These are phyloP conservation scores for Argynnis bischoffii DNA, from an alignment of 2,888 invertebrate species.

Conservation along the genomic window DNA sequence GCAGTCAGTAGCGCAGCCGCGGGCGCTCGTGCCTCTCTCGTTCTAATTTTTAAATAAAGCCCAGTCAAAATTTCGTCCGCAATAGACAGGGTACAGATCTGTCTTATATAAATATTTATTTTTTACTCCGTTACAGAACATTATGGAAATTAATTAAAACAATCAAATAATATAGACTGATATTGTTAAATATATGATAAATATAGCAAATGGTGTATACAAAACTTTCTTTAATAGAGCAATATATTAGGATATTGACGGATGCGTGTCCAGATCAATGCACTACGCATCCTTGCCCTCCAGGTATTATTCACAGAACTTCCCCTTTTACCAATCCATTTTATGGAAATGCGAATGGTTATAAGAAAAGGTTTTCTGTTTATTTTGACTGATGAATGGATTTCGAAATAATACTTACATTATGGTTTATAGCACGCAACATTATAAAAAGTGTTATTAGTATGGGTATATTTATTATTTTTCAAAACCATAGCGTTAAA, in stretches of 20 bases:
- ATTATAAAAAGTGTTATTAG: neutral
- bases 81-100: neutral
- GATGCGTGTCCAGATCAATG: slow-evolving; percentile 56
- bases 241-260: too few species aligned
- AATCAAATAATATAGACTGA: too few species aligned
- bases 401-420: slow-evolving; percentile 14
- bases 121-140: slow-evolving; percentile 43
- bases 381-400: slow-evolving; percentile 21
- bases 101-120: neutral
- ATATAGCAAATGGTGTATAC: too few species aligned
- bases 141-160: too few species aligned
- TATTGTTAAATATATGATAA: too few species aligned
- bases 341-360: slow-evolving; percentile 36
- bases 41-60: slow-evolving; percentile 78
- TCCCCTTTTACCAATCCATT: slow-evolving; percentile 46
- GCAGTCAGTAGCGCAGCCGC: slow-evolving; percentile 69
- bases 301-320: slow-evolving; percentile 50
- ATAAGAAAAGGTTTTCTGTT: slow-evolving; percentile 22
- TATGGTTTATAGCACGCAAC: slow-evolving; percentile 9
- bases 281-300: slow-evolving; percentile 54
- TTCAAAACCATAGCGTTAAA: neutral
- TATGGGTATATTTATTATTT: neutral
- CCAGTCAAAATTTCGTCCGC: slow-evolving; percentile 31
- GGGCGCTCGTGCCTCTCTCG: slow-evolving; percentile 75
- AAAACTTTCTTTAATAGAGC: too few species aligned